A percentile compares a stretch with the other conserved stretches of the same genome.
Conservation (phyloP, 1,140 invertebrate genomes). For the Scaptomyza montana region DNA sequence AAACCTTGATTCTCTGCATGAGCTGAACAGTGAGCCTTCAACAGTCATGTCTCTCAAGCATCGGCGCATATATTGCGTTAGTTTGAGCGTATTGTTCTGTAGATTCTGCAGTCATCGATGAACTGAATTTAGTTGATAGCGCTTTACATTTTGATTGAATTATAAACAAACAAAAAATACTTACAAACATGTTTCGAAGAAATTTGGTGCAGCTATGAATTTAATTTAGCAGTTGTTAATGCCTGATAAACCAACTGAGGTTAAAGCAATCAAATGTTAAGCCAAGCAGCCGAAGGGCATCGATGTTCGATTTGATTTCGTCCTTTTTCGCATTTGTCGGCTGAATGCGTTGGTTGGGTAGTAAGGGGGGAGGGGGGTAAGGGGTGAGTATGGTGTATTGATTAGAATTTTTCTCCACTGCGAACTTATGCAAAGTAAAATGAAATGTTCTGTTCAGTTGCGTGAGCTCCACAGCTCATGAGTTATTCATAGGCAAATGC, state of each 20-base stretch:
- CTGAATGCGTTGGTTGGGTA: neutral
- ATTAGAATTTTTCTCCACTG: constrained; percentile 45
- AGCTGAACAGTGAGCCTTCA: no score
- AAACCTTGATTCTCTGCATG: no score
- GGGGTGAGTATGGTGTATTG: constrained; percentile 29
- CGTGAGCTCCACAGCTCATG: constrained; percentile 56
- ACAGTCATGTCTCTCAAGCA: no score
- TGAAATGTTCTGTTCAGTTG: constrained; percentile 35
- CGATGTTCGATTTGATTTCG: neutral
- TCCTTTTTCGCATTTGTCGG: neutral
- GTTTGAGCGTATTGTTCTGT: no score
- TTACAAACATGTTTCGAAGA: no score
- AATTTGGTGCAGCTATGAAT: no score
- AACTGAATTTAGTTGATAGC: no score
- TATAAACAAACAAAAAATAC: no score
- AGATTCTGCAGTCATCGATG: no score
- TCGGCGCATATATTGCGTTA: no score
- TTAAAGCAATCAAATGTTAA: neutral
- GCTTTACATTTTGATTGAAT: no score
- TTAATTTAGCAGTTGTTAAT: neutral
- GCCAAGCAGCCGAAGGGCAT: neutral
- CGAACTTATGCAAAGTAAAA: constrained; percentile 46
- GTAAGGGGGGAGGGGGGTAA: neutral
- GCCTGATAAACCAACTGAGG: neutral
- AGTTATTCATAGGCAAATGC: constrained; percentile 61